A percentile compares a stretch with the other conserved stretches of the same genome.
Conservation (phyloP, 1,140 invertebrate species). For the Bombyx mandarina region DNA sequence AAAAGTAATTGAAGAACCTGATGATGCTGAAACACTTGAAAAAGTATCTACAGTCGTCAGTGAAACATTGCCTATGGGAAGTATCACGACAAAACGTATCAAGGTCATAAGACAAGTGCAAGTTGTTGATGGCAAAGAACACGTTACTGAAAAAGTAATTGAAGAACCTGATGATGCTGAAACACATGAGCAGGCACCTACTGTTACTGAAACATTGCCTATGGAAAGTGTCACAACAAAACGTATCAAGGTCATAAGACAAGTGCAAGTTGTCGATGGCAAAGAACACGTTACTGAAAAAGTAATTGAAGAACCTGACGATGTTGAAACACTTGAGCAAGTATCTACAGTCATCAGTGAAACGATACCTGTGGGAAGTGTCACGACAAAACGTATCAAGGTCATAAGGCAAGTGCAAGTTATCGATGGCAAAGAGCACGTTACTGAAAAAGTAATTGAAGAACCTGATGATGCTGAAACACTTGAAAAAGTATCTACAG, state of each 20-base stretch:
- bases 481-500: constrained; percentile 14
- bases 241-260: constrained; percentile 71
- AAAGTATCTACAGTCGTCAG: constrained; percentile 6
- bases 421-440: constrained; percentile 82
- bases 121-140: constrained; percentile 85
- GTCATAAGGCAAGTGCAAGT: constrained; percentile 78
- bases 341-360: not conserved
- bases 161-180: constrained; percentile 36
- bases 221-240: constrained; percentile 22
- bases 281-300: constrained; percentile 82
- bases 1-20: constrained; percentile 81
- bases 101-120: constrained; percentile 80
- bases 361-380: not conserved
- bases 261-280: constrained; percentile 83
- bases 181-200: constrained; percentile 39
- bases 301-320: constrained; percentile 81
- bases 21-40: constrained; percentile 70
- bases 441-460: constrained; percentile 76
- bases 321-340: constrained; percentile 54
- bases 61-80: constrained; percentile 14
- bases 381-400: constrained; percentile 18
- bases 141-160: constrained; percentile 73
- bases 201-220: constrained; percentile 10
- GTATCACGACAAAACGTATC: constrained; percentile 75
- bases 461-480: constrained; percentile 12